A percentile compares a stretch with the other conserved stretches of the same genome.
Evolutionary conservation across 2,113 vertebrate species (phyloP).

Genomic region (Rhea pennata): DNA sequence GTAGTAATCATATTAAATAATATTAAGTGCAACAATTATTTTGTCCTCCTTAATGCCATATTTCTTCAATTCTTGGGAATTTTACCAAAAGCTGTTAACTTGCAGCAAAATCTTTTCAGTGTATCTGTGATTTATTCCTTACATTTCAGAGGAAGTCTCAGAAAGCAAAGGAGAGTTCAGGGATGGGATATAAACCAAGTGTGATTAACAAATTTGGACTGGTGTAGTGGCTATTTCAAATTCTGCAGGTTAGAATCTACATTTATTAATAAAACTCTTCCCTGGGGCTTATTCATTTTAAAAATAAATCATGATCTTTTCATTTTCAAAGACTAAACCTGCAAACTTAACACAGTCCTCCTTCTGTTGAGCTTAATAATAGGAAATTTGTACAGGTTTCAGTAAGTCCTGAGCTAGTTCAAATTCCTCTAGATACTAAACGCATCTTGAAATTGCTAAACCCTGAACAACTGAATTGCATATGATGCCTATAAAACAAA

Average conservation of each 20-base stretch:
- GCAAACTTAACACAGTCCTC: neutral
- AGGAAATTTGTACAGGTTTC: neutral
- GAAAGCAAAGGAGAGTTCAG: constrained; percentile 11
- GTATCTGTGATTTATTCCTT: constrained; percentile 35
- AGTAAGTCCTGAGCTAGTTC: neutral
- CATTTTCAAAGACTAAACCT: constrained; percentile 14
- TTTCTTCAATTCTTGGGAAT: neutral
- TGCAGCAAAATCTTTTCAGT: neutral
- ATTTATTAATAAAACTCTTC: neutral
- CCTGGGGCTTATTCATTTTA: constrained; percentile 6
- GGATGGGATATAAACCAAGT: constrained; percentile 4
- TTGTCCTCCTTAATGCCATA: neutral
- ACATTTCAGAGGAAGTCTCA: constrained; percentile 42
- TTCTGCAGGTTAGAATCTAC: neutral
- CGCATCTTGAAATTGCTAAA: neutral
- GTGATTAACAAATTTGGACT: constrained; percentile 39
- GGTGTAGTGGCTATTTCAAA: constrained; percentile 11
- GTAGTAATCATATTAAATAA: neutral
- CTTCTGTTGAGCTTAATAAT: neutral
- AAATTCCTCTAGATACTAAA: constrained; percentile 1
- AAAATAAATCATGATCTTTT: constrained; percentile 20
- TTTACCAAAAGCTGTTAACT: neutral
- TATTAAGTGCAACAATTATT: neutral
- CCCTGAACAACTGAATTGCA: neutral
- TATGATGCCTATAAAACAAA: neutral